Evolutionary conservation across 2,888 invertebrate species (phyloP), one percentile per base, ranked within the genome.

Genomic region (Bellardia pandia): DNA sequence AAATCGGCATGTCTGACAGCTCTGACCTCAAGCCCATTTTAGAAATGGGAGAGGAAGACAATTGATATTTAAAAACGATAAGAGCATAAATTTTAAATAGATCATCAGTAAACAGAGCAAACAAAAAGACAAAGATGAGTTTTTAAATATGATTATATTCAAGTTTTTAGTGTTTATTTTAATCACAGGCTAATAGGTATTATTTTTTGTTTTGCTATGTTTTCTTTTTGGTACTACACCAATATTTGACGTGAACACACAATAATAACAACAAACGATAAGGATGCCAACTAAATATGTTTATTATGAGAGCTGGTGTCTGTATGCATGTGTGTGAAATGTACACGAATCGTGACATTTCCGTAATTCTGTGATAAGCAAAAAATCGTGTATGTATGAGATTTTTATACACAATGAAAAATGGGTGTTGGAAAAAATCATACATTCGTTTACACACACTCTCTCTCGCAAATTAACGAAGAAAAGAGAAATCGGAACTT

Each of bases 401-500:
- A 16, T 58, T 53, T 23, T 45, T 58, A 42, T 7, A 9, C 16
- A 23, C 16, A 9, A 9, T 56, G 23, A 23, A 56, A 8, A 72
- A 72, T 42, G 16, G 48, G 56, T 60, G 45, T 37, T 30, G 58
- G n/a, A 75, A 62, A 9, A 56, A 23, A 56, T 40, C 72, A 48
- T 42, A 68, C 53, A 51, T n/a, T 37, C 14, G 14, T 66, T 56
- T 45, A 45, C 72, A 37, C 69, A 68, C 40, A 16, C 14, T 40
- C 30, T 23, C 51, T 51, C 40, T 23, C 56, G 42, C 45, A 72
- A 56, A 58, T 58, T 37, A 45, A 13, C 45, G 13, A 45, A 74
- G 42, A 81, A 81, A 81, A 81, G 81, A 81, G 81, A 81, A 81
- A 81, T 81, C 81, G 75, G 68, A 81, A 81, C 48, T 81, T 74